Evolutionary conservation across 2,888 invertebrate species (phyloP).

Genomic region (Cataglyphis rosenhaueri): DNA sequence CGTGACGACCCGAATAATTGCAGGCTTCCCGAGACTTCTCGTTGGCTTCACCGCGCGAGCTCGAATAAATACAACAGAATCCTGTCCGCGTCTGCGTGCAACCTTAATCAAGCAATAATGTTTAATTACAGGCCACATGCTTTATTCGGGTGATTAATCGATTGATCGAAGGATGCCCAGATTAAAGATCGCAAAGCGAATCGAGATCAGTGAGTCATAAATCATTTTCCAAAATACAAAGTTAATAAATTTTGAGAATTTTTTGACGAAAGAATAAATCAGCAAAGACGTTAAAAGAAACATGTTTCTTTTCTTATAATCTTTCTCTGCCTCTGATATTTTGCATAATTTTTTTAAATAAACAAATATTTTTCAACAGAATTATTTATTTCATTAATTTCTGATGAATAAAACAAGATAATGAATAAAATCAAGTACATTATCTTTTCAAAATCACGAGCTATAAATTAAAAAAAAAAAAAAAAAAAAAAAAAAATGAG

Average conservation of each 20-base stretch:
- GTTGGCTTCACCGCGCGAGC: conserved; percentile 34
- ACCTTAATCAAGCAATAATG: conserved; percentile 74
- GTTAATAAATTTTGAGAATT: conserved; percentile 1
- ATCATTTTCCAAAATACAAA: not conserved
- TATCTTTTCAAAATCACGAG: not conserved
- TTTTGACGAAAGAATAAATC: not conserved
- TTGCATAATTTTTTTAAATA: not conserved
- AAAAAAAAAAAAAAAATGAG: not conserved
- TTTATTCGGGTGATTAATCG: conserved; percentile 70
- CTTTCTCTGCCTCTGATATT: not conserved
- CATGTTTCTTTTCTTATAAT: not conserved
- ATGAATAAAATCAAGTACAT: not conserved
- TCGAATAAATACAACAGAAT: conserved; percentile 72
- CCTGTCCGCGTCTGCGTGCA: conserved; percentile 60
- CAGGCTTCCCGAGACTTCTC: conserved; percentile 59
- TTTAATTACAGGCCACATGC: conserved; percentile 73
- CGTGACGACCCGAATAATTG: conserved; percentile 67
- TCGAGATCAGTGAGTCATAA: not conserved
- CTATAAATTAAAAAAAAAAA: not conserved
- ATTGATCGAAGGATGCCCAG: conserved; percentile 57
- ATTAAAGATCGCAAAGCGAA: conserved; percentile 17
- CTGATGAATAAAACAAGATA: not conserved
- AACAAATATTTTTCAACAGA: not conserved
- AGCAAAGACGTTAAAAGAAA: not conserved
- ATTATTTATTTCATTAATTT: not conserved